These are phyloP conservation scores for Nymphalis urticae DNA, from an alignment of 2,888 invertebrate genomes.

Conservation along the genomic window DNA sequence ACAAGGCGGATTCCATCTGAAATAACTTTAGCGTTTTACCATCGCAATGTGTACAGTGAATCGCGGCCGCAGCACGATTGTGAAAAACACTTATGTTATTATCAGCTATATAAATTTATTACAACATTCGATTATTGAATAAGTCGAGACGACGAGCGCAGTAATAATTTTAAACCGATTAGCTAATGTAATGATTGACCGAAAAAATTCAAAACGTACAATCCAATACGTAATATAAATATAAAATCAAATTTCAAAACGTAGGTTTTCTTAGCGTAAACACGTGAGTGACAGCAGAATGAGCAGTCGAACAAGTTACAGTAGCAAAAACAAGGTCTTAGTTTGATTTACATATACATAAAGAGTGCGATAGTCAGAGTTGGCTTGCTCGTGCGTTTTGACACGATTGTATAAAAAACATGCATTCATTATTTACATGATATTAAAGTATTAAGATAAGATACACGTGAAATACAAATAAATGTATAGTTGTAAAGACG, in stretches of 20 bases:
- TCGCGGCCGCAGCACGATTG: constrained; percentile 66
- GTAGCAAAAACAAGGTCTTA: constrained; percentile 32
- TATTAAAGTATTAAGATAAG: constrained; percentile 6
- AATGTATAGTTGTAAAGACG: neutral
- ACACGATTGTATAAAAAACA: constrained; percentile 9
- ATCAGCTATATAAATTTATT: constrained; percentile 44
- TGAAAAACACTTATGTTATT: constrained; percentile 61
- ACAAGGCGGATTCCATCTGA: constrained; percentile 75
- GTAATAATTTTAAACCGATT: constrained; percentile 6
- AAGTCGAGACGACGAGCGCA: constrained; percentile 6
- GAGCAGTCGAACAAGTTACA: constrained; percentile 26
- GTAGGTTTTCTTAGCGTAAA: constrained; percentile 26
- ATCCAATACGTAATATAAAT: neutral
- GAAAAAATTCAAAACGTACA: neutral
- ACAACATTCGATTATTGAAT: constrained; percentile 9
- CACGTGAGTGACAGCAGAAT: constrained; percentile 51
- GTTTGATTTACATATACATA: constrained; percentile 32
- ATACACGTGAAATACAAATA: neutral
- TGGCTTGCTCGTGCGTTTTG: constrained; percentile 15
- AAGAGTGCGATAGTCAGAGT: constrained; percentile 14
- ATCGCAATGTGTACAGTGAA: constrained; percentile 63
- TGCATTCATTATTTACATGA: constrained; percentile 1
- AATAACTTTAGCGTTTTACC: constrained; percentile 71
- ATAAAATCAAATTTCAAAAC: constrained; percentile 13
- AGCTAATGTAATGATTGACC: neutral